phyloP scores from a whole-genome alignment of 2,113 vertebrate genomes.

The Girardinichthys multiradiatus region DNA sequence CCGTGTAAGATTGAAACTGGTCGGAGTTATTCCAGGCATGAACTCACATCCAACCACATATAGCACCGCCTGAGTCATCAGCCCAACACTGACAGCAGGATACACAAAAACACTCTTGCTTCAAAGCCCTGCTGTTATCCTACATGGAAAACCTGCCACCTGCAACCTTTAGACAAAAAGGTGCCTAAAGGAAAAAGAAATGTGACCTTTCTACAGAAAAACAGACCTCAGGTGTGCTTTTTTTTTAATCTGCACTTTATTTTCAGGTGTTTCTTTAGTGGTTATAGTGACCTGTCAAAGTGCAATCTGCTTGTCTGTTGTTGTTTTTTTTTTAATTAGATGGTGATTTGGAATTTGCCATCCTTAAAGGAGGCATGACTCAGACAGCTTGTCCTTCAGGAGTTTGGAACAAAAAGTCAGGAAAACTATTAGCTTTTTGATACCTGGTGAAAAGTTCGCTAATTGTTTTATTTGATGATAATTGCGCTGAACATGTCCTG shows the following conservation, averaged over 20 bases:
- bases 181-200: slow-evolving; percentile 2
- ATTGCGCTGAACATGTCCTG: not conserved
- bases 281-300: slow-evolving; percentile 19
- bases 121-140: not conserved
- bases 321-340: slow-evolving; percentile 24
- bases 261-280: not conserved
- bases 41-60: slow-evolving; percentile 28
- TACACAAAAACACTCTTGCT: not conserved
- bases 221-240: not conserved
- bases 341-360: not conserved
- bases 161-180: slow-evolving; percentile 6
- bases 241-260: not conserved
- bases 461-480: not conserved
- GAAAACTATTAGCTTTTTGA: no score
- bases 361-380: not conserved
- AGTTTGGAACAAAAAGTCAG: slow-evolving; percentile 1
- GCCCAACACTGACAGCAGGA: not conserved
- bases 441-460: not conserved
- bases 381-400: not conserved
- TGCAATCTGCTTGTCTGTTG: slow-evolving; percentile 13
- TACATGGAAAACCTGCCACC: slow-evolving; percentile 12
- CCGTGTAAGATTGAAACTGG: slow-evolving; percentile 42
- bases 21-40: slow-evolving; percentile 32
- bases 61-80: slow-evolving; percentile 16
- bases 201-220: slow-evolving; percentile 12